Evolutionary conservation across 1,140 invertebrate species (phyloP).

Genomic region (Drosophila ananassae): DNA sequence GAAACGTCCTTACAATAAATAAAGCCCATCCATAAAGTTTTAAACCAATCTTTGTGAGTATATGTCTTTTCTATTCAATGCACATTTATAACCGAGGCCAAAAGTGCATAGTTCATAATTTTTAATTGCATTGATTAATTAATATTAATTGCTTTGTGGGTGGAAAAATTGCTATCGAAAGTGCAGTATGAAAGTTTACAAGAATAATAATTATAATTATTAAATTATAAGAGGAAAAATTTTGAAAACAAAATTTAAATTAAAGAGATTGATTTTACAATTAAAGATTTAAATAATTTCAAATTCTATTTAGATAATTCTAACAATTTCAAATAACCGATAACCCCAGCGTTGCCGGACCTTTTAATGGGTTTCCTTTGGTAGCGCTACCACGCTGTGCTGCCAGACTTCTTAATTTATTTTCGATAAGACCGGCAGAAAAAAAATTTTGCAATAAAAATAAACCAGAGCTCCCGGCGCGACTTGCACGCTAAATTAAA

Average conservation of each 20-base stretch:
- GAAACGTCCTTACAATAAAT: constrained; percentile 78
- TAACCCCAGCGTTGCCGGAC: not conserved
- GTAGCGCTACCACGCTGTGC: constrained; percentile 5
- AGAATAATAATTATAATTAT: no score
- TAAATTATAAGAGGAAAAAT: no score
- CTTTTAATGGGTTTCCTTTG: constrained; percentile 10
- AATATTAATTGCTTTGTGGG: constrained; percentile 6
- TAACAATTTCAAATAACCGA: not conserved
- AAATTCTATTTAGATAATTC: no score
- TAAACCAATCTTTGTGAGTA: constrained; percentile 15
- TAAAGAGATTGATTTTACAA: no score
- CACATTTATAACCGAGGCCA: not conserved
- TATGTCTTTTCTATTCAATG: not conserved
- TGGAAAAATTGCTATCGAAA: no score
- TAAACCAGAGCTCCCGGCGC: constrained; percentile 32
- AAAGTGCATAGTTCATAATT: not conserved
- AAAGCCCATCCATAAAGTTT: constrained; percentile 68
- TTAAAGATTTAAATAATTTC: no score
- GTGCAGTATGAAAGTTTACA: no score
- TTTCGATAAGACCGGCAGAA: constrained; percentile 48
- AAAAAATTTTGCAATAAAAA: constrained; percentile 60
- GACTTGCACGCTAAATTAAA: constrained; percentile 6
- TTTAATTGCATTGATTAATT: constrained; percentile 29
- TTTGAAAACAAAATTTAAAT: no score
- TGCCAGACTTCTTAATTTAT: constrained; percentile 46